Conservation (phyloP, 2,797 vertebrate species). For the Typhlichthys subterraneus region DNA sequence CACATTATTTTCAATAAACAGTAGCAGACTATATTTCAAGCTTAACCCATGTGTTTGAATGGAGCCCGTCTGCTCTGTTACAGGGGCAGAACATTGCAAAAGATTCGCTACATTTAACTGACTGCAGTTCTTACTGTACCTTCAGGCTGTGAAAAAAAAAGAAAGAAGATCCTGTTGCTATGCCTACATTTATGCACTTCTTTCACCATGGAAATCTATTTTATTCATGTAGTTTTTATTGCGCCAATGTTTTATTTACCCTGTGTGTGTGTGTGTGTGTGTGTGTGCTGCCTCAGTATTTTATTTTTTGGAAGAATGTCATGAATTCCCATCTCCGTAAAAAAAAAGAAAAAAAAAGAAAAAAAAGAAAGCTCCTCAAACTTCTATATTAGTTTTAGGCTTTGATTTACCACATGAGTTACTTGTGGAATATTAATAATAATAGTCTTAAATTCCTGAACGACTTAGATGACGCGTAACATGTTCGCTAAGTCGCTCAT, state of each 20-base stretch:
- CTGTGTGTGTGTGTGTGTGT: constrained; percentile 1
- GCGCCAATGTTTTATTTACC: neutral
- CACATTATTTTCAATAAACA: constrained; percentile 13
- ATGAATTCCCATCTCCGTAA: constrained; percentile 1
- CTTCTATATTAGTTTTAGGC: neutral
- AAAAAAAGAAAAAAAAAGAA: neutral
- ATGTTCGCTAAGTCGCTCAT: neutral
- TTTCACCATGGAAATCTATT: neutral
- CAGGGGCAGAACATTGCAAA: constrained; percentile 3
- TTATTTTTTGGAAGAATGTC: neutral
- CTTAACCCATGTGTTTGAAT: neutral
- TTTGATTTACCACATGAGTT: no score
- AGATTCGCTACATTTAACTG: constrained; percentile 2
- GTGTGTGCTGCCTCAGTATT: no score
- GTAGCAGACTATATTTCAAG: neutral
- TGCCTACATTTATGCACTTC: constrained; percentile 12
- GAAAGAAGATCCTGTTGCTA: constrained; percentile 4
- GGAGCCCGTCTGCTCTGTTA: neutral
- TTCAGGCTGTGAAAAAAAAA: neutral
- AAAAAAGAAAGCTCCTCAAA: neutral
- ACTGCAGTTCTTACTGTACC: neutral
- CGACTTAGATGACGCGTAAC: neutral
- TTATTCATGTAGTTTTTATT: constrained; percentile 9
- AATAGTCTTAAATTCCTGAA: neutral
- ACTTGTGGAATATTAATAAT: no score